Base-by-base conservation (phyloP, 2,888 invertebrate species). In the Alentia gelatinosa region DNA sequence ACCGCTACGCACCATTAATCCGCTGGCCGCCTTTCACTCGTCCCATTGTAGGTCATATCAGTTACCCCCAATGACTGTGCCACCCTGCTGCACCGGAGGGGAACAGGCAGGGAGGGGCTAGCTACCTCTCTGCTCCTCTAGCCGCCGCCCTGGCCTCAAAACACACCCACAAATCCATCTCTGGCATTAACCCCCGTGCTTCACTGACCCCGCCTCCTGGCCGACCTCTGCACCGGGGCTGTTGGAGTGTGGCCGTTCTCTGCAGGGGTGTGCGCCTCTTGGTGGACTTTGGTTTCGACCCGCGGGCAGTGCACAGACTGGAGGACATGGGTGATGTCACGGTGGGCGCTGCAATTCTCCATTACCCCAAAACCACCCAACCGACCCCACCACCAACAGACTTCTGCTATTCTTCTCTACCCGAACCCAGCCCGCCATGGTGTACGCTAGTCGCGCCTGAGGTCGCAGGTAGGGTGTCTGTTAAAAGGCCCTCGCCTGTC, bases 1-100 rank as follows among this genome's bases (percentile, higher is more conserved):
- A 23, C 79, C 37, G 35, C 79, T 39, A 79, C 39, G 79, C 79
- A 39, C 79, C 79, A 79, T 79, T 79, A 79, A 79, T 79, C 79
- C 79, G 37, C 37, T 35, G 19, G 15, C 79, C 79, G 37, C 37
- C 9, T 23, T 79, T 79, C 39, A 35, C 35, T 19, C 39, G n/a
- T 35, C 37, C 79, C 79, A 79, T 39, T 35, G 79, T 79, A 26
- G 37, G 37, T 12, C 79, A 39, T 79, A 79, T 79, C 79, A 79
- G 79, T 79, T 79, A 79, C 79, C 39, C 37, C 37, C 30, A 74
- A 79, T 39, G 79, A 9, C 79, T 39, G 79, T 7, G 4, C 79
- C 39, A 39, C 74, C 33, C n/a, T 33, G n/a, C 56, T 56, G 56
- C n/a, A n/a, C 56, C 56, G 56, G 23, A n/a, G 56, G 56, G 56